Evolutionary conservation across 2,113 vertebrate species (phyloP).

Genomic region (Seriola quinqueradiata): DNA sequence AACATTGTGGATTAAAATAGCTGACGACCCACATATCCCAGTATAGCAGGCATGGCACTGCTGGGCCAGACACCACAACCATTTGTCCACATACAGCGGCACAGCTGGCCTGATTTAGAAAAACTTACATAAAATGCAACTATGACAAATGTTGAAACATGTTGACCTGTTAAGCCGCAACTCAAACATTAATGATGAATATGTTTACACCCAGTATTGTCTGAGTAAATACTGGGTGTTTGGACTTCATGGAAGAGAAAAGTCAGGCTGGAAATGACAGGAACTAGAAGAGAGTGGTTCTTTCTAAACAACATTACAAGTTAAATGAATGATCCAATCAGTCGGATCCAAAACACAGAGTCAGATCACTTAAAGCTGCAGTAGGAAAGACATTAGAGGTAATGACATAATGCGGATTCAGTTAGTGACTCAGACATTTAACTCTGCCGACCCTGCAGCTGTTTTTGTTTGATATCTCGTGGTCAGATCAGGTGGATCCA

Average conservation of each 20-base stretch:
- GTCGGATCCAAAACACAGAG: constrained; percentile 3
- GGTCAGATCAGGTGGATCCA: constrained; percentile 20
- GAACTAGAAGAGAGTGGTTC: background rate
- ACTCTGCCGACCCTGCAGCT: constrained; percentile 26
- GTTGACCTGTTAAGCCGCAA: background rate
- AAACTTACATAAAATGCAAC: background rate
- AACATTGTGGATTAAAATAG: constrained; percentile 86
- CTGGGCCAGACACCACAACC: constrained; percentile 66
- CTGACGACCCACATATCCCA: constrained; percentile 83
- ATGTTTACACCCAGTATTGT: background rate
- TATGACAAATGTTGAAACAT: constrained; percentile 18
- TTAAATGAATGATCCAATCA: background rate
- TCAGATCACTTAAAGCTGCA: constrained; percentile 7
- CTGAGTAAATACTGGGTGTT: background rate
- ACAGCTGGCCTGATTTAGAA: constrained; percentile 37
- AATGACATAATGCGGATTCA: constrained; percentile 33
- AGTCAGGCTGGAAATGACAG: background rate
- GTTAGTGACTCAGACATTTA: constrained; percentile 48
- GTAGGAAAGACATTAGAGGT: constrained; percentile 22
- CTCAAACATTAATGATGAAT: constrained; percentile 2
- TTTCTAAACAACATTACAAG: background rate
- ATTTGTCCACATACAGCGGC: constrained; percentile 49
- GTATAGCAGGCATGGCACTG: constrained; percentile 45
- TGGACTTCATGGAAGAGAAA: background rate
- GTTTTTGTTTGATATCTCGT: constrained; percentile 18